phyloP scores from a whole-genome alignment of 2,113 vertebrate species.

The Lamprologus sp. region DNA sequence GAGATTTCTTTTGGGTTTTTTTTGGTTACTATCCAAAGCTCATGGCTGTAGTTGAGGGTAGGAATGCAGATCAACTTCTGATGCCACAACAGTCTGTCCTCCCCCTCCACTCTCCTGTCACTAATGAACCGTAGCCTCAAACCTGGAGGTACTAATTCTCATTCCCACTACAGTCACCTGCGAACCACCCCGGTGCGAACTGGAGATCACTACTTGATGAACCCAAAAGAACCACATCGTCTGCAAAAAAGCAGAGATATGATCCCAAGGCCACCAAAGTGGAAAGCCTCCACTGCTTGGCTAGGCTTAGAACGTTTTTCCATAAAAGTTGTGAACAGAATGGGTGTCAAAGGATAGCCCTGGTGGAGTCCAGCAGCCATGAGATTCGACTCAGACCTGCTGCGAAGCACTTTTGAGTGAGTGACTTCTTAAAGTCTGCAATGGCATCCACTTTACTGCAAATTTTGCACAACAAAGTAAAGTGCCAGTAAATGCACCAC shows the following conservation, averaged over 20 bases:
- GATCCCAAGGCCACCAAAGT: neutral
- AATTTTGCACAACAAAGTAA: neutral
- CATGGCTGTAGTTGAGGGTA: neutral
- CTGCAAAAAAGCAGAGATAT: neutral
- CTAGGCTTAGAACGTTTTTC: neutral
- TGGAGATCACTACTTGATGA: neutral
- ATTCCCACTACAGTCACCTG: neutral
- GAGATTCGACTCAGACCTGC: neutral
- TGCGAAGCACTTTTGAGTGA: neutral
- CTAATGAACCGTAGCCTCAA: neutral
- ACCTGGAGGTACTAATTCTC: neutral
- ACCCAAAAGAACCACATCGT: neutral
- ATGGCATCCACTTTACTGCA: neutral
- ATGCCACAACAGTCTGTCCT: neutral
- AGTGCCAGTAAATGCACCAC: neutral
- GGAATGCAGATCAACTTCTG: neutral
- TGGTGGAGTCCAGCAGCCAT: neutral
- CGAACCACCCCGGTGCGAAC: neutral
- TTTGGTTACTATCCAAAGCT: neutral
- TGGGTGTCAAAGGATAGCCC: neutral
- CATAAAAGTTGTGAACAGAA: neutral
- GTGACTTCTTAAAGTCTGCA: neutral
- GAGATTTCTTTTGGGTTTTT: rapidly evolving
- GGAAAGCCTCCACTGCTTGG: neutral
- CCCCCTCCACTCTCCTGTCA: neutral